Conservation (phyloP, 2,113 vertebrate species). For the Corydoras maculifer region DNA sequence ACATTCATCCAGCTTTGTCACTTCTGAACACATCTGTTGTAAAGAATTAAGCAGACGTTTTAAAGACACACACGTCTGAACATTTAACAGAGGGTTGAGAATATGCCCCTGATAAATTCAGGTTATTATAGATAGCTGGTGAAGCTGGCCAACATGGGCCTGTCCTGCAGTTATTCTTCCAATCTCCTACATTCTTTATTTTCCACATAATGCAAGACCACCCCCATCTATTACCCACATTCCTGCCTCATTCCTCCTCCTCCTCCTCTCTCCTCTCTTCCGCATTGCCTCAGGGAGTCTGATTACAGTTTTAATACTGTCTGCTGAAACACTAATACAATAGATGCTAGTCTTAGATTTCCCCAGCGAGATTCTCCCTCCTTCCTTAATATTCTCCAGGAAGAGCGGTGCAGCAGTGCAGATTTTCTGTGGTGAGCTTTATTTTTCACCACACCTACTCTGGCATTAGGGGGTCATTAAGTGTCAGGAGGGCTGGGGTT, state of each 20-base stretch:
- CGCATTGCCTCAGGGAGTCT: conserved; percentile 43
- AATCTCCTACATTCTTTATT: background rate
- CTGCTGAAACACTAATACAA: conserved; percentile 56
- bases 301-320: conserved; percentile 58
- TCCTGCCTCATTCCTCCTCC: conserved; percentile 8
- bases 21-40: too few species aligned
- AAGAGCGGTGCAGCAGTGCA: background rate
- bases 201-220: background rate
- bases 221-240: conserved; percentile 5
- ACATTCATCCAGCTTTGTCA: too few species aligned
- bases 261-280: background rate
- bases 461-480: conserved; percentile 4
- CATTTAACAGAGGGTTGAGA: too few species aligned
- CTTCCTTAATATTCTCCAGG: conserved; percentile 12
- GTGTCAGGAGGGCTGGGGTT: background rate
- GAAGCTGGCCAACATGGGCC: too few species aligned
- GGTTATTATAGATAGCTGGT: too few species aligned
- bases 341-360: conserved; percentile 59
- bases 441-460: conserved; percentile 25
- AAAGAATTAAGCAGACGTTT: too few species aligned
- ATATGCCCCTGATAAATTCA: too few species aligned
- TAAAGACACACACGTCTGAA: too few species aligned
- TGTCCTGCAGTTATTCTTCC: background rate
- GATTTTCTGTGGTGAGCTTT: background rate
- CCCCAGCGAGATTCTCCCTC: conserved; percentile 49